Conservation (phyloP, 2,888 invertebrate species). For the Vandiemenella viatica region DNA sequence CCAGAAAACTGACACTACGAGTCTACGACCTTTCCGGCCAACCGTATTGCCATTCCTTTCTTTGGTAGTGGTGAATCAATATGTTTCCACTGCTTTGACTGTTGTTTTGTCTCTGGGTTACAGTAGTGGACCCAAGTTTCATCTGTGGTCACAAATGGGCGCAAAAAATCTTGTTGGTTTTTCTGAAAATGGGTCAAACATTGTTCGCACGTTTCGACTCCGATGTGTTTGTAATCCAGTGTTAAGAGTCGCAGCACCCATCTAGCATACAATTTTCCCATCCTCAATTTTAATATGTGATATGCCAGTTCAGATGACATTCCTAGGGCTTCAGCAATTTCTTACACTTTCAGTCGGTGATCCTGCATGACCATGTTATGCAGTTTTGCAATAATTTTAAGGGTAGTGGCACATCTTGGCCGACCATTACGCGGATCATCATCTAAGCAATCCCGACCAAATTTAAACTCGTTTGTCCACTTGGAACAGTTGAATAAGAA, state of each 20-base stretch:
- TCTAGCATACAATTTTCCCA: neutral
- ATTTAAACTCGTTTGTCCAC: neutral
- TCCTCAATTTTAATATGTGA: neutral
- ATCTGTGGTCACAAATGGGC: slow-evolving; percentile 1
- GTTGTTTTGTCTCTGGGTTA: too few species aligned
- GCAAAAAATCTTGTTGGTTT: neutral
- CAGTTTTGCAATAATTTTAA: neutral
- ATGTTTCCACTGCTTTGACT: too few species aligned
- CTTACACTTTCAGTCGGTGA: too few species aligned
- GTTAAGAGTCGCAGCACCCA: neutral
- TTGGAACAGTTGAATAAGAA: slow-evolving; percentile 5
- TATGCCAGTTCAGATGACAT: neutral
- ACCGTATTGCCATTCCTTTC: neutral
- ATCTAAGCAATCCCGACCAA: slow-evolving; percentile 1
- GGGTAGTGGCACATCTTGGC: neutral
- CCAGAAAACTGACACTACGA: too few species aligned
- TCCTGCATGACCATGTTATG: neutral
- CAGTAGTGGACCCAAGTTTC: neutral
- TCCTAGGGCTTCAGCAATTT: neutral
- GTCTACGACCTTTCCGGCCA: too few species aligned
- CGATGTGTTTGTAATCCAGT: neutral
- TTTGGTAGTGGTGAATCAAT: too few species aligned
- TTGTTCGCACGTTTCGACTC: neutral
- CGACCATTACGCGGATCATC: too few species aligned
- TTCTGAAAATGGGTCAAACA: neutral